Evolutionary conservation across 2,113 vertebrate species (phyloP).

Genomic region (Sphyrna mokarran): DNA sequence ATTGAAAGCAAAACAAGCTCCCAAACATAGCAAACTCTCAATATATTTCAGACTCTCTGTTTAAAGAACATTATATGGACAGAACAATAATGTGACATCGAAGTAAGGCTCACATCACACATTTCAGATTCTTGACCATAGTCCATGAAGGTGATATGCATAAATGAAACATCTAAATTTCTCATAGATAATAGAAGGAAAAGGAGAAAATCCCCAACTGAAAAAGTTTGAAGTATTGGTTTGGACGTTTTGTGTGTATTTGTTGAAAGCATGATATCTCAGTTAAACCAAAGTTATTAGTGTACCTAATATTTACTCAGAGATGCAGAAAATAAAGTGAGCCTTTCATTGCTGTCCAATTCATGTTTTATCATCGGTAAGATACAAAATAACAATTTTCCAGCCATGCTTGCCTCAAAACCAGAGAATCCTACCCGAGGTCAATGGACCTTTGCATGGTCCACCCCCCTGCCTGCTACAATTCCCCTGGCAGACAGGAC

Average conservation of each 20-base stretch:
- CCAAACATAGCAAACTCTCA: slow-evolving; percentile 30
- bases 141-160: background rate
- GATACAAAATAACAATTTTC: background rate
- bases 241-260: background rate
- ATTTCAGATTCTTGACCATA: background rate
- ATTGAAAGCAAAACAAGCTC: slow-evolving; percentile 34
- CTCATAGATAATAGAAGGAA: background rate
- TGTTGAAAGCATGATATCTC: background rate
- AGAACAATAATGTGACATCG: slow-evolving; percentile 15
- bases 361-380: background rate
- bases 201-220: background rate
- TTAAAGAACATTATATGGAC: background rate
- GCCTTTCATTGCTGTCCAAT: background rate
- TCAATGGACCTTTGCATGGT: too few species aligned
- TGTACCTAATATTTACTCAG: background rate
- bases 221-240: background rate
- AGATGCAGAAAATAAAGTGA: too few species aligned
- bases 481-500: too few species aligned
- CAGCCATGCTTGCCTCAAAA: too few species aligned
- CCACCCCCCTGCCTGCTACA: too few species aligned
- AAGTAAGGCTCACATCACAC: background rate
- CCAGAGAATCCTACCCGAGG: too few species aligned
- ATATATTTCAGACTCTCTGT: slow-evolving; percentile 26
- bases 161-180: background rate
- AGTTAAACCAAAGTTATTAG: background rate